Evolutionary conservation across 1,140 invertebrate species (phyloP).

Genomic region (Polypedilum vanderplanki): DNA sequence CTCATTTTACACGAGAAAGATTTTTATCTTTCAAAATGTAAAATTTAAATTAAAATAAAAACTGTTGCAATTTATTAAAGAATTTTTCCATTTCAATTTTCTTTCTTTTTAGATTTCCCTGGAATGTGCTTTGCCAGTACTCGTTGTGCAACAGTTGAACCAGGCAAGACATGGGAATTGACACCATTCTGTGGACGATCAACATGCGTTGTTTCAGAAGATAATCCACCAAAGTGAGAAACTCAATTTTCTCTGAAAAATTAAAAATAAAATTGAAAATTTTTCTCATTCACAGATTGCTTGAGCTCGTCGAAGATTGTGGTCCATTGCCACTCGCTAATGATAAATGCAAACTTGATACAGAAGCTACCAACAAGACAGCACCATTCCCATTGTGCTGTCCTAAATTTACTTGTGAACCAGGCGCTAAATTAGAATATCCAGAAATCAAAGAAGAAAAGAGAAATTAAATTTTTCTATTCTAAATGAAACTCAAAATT

Average conservation of each 20-base stretch:
- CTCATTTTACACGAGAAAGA: no score
- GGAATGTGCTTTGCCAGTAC: constrained; percentile 83
- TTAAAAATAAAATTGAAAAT: neutral
- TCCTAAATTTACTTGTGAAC: constrained; percentile 75
- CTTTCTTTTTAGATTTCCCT: constrained; percentile 68
- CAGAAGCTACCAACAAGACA: constrained; percentile 80
- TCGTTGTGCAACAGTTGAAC: constrained; percentile 76
- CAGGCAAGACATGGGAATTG: constrained; percentile 74
- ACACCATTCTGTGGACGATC: constrained; percentile 80
- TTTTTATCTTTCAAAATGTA: no score
- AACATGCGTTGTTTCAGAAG: constrained; percentile 71
- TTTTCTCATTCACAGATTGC: constrained; percentile 46
- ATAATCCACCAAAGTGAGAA: constrained; percentile 50
- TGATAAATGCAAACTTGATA: constrained; percentile 76
- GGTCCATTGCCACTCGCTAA: constrained; percentile 76
- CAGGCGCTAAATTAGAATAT: constrained; percentile 74
- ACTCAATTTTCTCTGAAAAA: constrained; percentile 22
- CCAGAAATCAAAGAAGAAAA: constrained; percentile 62
- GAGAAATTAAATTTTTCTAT: constrained; percentile 34
- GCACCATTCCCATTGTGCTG: constrained; percentile 78
- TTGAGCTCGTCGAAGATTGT: constrained; percentile 81
- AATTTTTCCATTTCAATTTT: neutral
- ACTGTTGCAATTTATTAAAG: no score
- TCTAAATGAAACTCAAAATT: neutral
- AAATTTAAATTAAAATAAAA: no score